A percentile compares a stretch with the other conserved stretches of the same genome.
Conservation (phyloP, 1,140 invertebrate genomes). For the Solenopsis fugax region DNA sequence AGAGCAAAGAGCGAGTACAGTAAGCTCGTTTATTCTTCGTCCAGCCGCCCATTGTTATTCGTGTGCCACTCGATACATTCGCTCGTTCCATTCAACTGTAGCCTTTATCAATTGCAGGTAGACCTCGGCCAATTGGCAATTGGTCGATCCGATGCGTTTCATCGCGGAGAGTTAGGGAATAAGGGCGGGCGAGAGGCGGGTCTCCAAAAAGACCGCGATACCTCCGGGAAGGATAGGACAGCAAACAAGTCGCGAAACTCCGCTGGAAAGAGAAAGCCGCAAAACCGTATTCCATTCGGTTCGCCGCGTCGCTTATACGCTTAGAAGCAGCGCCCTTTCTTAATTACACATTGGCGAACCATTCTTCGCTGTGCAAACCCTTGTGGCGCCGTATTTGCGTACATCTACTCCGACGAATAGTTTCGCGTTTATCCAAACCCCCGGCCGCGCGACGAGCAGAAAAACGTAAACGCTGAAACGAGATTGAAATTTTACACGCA, state of each 20-base stretch:
- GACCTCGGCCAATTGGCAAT: slow-evolving; percentile 73
- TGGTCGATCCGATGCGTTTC: slow-evolving; percentile 68
- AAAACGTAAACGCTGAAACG: slow-evolving; percentile 41
- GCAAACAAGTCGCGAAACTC: slow-evolving; percentile 32
- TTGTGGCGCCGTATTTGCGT: slow-evolving; percentile 41
- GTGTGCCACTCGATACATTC: slow-evolving; percentile 47
- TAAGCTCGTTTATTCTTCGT: slow-evolving; percentile 73
- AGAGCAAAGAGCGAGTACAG: slow-evolving; percentile 38
- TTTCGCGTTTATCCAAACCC: slow-evolving; percentile 20
- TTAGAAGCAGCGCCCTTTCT: slow-evolving; percentile 39
- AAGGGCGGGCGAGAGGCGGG: not conserved
- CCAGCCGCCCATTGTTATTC: slow-evolving; percentile 67
- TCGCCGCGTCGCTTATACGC: not conserved
- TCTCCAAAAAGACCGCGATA: slow-evolving; percentile 35
- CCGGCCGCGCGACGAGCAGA: slow-evolving; percentile 3
- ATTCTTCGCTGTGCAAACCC: slow-evolving; percentile 48
- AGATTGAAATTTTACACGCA: slow-evolving; percentile 61
- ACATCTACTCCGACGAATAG: slow-evolving; percentile 48
- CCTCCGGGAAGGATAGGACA: slow-evolving; percentile 14
- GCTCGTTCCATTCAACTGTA: slow-evolving; percentile 56
- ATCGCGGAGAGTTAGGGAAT: slow-evolving; percentile 30
- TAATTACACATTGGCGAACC: slow-evolving; percentile 55
- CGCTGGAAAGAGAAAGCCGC: slow-evolving; percentile 38
- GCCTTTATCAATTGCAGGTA: slow-evolving; percentile 76
- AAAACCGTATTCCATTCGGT: slow-evolving; percentile 25